Evolutionary conservation across 2,797 vertebrate genomes (phyloP).

Genomic region (Scolopax rusticola): DNA sequence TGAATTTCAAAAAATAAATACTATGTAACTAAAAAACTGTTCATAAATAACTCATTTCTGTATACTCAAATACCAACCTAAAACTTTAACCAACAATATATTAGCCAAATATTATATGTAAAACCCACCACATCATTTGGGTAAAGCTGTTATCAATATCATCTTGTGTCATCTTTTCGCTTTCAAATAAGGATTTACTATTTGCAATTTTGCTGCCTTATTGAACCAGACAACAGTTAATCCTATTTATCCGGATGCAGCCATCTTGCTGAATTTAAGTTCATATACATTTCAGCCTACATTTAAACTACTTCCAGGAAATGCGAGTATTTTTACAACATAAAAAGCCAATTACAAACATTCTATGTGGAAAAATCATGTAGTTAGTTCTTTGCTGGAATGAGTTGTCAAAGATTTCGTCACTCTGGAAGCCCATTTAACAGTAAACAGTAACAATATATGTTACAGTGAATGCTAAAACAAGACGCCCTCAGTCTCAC

Average conservation of each 20-base stretch:
- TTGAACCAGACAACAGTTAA: background rate
- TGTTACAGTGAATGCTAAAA: background rate
- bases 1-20: background rate
- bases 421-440: background rate
- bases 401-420: background rate
- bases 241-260: background rate
- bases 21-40: background rate
- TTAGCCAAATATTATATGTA: background rate
- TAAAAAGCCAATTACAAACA: background rate
- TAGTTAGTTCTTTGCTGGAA: background rate
- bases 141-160: background rate
- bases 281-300: background rate
- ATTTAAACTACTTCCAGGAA: background rate
- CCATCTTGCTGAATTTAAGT: background rate
- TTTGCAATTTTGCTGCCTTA: accelerated
- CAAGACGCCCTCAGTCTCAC: background rate
- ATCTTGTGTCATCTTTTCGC: background rate
- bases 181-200: background rate
- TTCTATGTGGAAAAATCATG: background rate
- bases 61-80: background rate
- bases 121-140: background rate
- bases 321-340: background rate
- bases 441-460: background rate
- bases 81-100: background rate
- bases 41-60: background rate